A percentile compares a stretch with the other conserved stretches of the same genome.
Conservation (phyloP, 2,888 invertebrate species). For the Dryobotodes eremita region DNA sequence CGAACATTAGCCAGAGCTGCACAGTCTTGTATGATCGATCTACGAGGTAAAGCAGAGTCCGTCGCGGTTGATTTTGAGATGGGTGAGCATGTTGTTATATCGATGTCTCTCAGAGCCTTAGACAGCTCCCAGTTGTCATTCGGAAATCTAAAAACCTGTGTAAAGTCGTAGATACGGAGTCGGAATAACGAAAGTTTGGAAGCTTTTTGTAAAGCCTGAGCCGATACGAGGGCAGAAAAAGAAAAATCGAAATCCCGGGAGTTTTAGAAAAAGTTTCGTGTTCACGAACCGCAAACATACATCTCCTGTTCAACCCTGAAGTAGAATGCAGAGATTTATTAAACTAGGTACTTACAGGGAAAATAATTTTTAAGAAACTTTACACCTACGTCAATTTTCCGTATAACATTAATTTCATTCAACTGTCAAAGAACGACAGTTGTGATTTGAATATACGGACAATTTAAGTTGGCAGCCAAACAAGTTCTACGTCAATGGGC, state of each 20-base stretch:
- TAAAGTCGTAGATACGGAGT: neutral
- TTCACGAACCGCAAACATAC: neutral
- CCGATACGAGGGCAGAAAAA: neutral
- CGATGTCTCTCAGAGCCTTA: neutral
- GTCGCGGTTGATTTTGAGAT: neutral
- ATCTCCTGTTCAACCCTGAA: neutral
- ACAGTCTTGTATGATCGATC: too few species aligned
- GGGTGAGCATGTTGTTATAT: neutral
- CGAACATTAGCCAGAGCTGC: too few species aligned
- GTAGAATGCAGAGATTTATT: neutral
- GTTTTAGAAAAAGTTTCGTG: neutral
- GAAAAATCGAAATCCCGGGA: neutral
- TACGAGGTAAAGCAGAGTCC: neutral
- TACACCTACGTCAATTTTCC: too few species aligned
- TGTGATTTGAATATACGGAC: too few species aligned
- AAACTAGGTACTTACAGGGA: neutral
- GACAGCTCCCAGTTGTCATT: neutral
- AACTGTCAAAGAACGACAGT: too few species aligned
- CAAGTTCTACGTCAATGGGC: neutral
- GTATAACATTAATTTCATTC: too few species aligned
- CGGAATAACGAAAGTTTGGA: neutral
- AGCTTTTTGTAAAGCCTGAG: neutral
- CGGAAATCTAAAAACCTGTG: neutral
- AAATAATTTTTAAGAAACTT: too few species aligned
- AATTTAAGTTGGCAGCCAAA: neutral